Percentiles rank a stretch among this genome's conserved stretches.
These are phyloP conservation scores for Drosophila multiciliata DNA, from an alignment of 2,888 invertebrate species.

Conservation along the genomic window DNA sequence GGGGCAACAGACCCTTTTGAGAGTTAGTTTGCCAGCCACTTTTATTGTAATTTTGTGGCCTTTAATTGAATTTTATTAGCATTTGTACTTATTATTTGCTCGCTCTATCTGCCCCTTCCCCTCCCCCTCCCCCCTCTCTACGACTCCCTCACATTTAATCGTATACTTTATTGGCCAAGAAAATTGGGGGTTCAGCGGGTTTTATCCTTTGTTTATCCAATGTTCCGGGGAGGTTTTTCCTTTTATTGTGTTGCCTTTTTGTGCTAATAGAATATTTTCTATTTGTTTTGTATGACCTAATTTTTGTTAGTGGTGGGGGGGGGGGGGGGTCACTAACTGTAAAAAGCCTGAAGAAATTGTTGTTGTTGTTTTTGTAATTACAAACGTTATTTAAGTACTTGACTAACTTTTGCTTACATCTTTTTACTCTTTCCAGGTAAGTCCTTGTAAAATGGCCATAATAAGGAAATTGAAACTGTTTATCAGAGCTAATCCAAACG, in stretches of 20 bases:
- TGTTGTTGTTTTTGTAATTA: constrained; percentile 37
- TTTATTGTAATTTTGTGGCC: constrained; percentile 79
- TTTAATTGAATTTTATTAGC: constrained; percentile 83
- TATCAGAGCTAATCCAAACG: not conserved
- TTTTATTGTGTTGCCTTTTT: constrained; percentile 31
- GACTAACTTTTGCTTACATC: constrained; percentile 34
- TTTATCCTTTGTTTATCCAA: not conserved
- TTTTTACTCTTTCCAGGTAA: constrained; percentile 58
- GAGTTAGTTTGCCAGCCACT: constrained; percentile 67
- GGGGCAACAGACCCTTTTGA: constrained; percentile 9
- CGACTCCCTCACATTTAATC: constrained; percentile 58
- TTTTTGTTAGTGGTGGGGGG: not conserved
- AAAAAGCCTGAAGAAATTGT: constrained; percentile 23
- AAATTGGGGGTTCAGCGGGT: constrained; percentile 9
- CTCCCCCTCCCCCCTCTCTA: not conserved
- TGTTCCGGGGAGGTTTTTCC: constrained; percentile 28
- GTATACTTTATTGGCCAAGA: constrained; percentile 66
- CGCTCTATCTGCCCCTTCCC: not conserved
- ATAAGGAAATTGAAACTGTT: not conserved
- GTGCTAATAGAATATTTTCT: constrained; percentile 56
- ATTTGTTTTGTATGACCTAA: constrained; percentile 51
- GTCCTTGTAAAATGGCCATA: constrained; percentile 11
- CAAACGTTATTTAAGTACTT: constrained; percentile 39
- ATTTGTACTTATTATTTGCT: constrained; percentile 78
- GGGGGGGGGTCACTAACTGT: constrained; percentile 5